Conservation (phyloP, 30 jellyfish, hydroid and myxozoan genomes). For the Aurelia sp. region DNA sequence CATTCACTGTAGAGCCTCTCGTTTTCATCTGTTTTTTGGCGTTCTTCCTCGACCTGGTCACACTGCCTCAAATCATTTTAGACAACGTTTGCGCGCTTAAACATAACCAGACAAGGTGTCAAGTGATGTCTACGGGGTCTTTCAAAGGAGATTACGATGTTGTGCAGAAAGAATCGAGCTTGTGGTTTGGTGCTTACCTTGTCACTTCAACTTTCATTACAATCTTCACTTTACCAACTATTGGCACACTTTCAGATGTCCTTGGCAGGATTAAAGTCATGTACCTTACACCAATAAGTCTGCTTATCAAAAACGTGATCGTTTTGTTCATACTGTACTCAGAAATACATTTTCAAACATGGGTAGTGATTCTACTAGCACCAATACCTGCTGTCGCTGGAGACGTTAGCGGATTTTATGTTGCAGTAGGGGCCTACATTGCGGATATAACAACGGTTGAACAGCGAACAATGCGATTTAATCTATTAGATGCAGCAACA, state of each 20-base stretch:
- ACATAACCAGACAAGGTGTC: constrained; percentile 21
- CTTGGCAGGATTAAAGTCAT: background rate
- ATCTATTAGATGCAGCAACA: constrained; percentile 2
- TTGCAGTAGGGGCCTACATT: background rate
- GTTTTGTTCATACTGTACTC: background rate
- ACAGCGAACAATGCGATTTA: constrained; percentile 9
- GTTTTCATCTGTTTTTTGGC: constrained; percentile 19
- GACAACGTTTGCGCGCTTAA: constrained; percentile 29
- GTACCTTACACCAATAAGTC: background rate
- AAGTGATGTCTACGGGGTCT: constrained; percentile 14
- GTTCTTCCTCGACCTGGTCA: constrained; percentile 22
- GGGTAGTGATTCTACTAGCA: background rate
- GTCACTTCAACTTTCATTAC: constrained; percentile 3
- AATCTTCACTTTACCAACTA: constrained; percentile 11
- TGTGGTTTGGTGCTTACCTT: constrained; percentile 22
- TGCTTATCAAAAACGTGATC: background rate
- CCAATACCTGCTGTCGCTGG: background rate
- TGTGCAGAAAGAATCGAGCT: constrained; percentile 22
- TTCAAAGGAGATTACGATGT: constrained; percentile 19
- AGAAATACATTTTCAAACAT: background rate
- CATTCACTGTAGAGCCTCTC: constrained; percentile 33
- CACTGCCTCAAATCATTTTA: constrained; percentile 35
- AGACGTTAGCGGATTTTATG: background rate
- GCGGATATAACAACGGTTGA: constrained; percentile 1
- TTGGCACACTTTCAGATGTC: constrained; percentile 19